Base-by-base conservation (phyloP, 35 echinoderm and acorn worm species). In the Ophiothrix spiculata region DNA sequence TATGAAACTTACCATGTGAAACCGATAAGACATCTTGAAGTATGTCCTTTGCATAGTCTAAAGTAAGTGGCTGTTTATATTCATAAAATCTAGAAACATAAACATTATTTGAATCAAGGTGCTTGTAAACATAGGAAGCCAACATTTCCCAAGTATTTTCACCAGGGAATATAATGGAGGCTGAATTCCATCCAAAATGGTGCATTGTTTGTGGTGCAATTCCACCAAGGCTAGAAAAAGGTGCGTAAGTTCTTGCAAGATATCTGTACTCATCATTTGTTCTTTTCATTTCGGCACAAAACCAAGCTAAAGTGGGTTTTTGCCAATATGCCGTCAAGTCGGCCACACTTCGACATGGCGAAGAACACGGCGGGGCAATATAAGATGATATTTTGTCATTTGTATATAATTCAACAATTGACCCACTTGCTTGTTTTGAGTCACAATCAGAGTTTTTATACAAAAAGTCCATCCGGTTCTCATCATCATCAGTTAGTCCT, bases 301-400 rank as follows among this genome's bases (percentile, higher is more conserved):
- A 95, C 93, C 93, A 95, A 25, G 93, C 91, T 28, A 91, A 77
- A 54, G 91, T 91, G 13, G 93, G 93, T 4, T 60, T 91, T 35
- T 80, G 3, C 80, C 80, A 91, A 31, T 91, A 95, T 1, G 84
- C 90, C 0, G 93, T 77, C 0, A 95, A 49, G 42, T 95, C 81
- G 25, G 89, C 78, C 32, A 95, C 93, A 25, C 81, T 88, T 21
- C 75, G 60, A 75, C 93, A 95, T 0, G 92, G 83, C 1, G 75
- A 41, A 0, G 91, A 90, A 63, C 91, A 93, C 17, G 91, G 91
- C 21, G 80, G 93, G 8, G 89, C 93, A 36, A 95, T 85, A 32
- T 91, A 77, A 32, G 89, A 85, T 1, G 86, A 64, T n/a, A 91
- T 89, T 31, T 86, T 80, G 34, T 82, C 69, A 33, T 84, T 54